phyloP scores from a whole-genome alignment of 2,797 vertebrate species.

The Ataeniobius toweri region DNA sequence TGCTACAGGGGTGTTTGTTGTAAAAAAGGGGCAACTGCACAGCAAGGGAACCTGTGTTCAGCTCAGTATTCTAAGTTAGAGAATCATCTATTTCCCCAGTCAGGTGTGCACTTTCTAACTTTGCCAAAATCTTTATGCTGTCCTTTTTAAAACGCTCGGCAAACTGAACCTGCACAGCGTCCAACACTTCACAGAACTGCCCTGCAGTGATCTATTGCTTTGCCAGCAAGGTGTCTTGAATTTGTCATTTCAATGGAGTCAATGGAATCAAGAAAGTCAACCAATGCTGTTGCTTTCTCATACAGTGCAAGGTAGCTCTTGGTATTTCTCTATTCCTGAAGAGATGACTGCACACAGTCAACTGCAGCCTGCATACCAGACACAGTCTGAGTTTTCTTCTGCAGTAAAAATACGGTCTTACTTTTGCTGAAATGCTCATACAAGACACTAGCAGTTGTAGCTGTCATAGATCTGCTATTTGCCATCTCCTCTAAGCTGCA shows the following conservation, averaged over 20 bases:
- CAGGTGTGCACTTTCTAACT: background rate
- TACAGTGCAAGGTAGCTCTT: background rate
- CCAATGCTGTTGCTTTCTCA: background rate
- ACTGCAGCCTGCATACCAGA: slow-evolving; percentile 2
- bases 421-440: background rate
- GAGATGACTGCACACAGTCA: background rate
- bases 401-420: background rate
- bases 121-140: background rate
- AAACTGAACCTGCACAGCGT: background rate
- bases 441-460: background rate
- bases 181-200: background rate
- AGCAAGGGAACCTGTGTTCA: background rate
- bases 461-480: no score
- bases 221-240: background rate
- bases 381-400: background rate
- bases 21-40: background rate
- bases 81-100: background rate
- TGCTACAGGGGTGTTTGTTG: background rate
- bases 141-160: background rate
- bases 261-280: background rate
- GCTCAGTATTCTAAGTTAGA: background rate
- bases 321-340: background rate
- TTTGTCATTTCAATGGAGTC: background rate
- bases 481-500: slow-evolving; percentile 21
- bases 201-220: background rate